These are phyloP conservation scores for Xanthia togata DNA, from an alignment of 2,888 invertebrate species.

Conservation along the genomic window DNA sequence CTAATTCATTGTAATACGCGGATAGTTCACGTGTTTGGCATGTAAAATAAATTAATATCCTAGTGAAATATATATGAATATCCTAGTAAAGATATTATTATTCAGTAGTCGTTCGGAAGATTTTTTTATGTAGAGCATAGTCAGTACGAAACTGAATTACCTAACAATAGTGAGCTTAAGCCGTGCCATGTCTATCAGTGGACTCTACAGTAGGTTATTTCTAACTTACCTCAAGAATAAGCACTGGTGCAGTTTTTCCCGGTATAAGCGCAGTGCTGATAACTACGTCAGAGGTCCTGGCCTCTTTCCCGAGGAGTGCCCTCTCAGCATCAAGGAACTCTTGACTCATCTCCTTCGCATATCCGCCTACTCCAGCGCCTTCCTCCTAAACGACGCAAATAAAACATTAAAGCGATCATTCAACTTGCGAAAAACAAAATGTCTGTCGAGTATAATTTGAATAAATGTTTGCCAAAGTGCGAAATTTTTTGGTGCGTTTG, in stretches of 20 bases:
- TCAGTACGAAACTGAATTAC: background rate
- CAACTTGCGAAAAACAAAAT: constrained; percentile 22
- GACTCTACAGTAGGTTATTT: background rate
- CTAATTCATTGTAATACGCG: background rate
- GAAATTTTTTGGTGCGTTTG: constrained; percentile 21
- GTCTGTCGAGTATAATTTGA: constrained; percentile 10
- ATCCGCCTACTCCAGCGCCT: constrained; percentile 92
- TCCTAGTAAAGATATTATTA: background rate
- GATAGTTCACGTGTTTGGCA: constrained; percentile 16
- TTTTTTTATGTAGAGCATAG: background rate
- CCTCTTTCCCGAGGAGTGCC: constrained; percentile 96
- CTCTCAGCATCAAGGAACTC: constrained; percentile 96
- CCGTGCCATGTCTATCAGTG: background rate
- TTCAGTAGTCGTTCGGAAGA: background rate
- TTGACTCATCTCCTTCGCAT: constrained; percentile 96
- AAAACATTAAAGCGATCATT: constrained; percentile 50
- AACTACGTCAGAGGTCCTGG: constrained; percentile 95
- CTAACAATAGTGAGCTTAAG: too few species aligned
- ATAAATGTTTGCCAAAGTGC: constrained; percentile 22
- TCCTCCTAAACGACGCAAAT: constrained; percentile 89
- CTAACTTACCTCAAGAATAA: constrained; percentile 93
- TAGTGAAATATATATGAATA: background rate
- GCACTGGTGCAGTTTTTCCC: constrained; percentile 95
- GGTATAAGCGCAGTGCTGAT: constrained; percentile 97
- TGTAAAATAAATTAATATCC: background rate